phyloP scores from a whole-genome alignment of 1,140 invertebrate species.

The Drosophila ogumai region DNA sequence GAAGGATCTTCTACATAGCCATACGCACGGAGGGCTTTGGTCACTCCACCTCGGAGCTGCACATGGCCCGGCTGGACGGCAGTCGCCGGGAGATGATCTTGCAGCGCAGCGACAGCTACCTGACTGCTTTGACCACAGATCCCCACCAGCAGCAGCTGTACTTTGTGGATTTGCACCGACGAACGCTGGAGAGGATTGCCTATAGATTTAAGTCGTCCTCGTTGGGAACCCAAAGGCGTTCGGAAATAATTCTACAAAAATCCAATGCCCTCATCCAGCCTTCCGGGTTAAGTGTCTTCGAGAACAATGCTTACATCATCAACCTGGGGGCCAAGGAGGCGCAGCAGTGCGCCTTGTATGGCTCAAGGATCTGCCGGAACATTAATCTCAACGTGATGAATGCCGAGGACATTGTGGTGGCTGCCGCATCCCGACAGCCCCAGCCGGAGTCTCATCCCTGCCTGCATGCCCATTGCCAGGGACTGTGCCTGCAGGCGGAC shows the following conservation, averaged over 20 bases:
- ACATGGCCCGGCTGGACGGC: slow-evolving; percentile 89
- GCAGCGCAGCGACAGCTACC: slow-evolving; percentile 85
- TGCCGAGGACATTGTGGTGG: slow-evolving; percentile 86
- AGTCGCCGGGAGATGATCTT: slow-evolving; percentile 83
- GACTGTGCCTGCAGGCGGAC: slow-evolving; percentile 86
- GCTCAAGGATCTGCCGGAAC: slow-evolving; percentile 82
- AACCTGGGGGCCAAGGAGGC: slow-evolving; percentile 85
- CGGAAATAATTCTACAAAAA: slow-evolving; percentile 85
- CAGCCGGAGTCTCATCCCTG: slow-evolving; percentile 85
- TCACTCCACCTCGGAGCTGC: slow-evolving; percentile 86
- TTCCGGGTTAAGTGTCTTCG: slow-evolving; percentile 86
- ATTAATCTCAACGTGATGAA: slow-evolving; percentile 84
- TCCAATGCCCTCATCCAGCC: slow-evolving; percentile 85
- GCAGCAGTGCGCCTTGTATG: slow-evolving; percentile 86
- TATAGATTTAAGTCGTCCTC: slow-evolving; percentile 85
- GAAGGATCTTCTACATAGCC: slow-evolving; percentile 87
- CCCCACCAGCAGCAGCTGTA: slow-evolving; percentile 88
- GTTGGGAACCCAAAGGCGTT: slow-evolving; percentile 77
- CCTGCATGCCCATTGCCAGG: slow-evolving; percentile 85
- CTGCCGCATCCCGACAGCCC: slow-evolving; percentile 86
- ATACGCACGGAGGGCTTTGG: slow-evolving; percentile 83
- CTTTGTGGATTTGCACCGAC: slow-evolving; percentile 88
- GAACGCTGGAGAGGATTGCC: slow-evolving; percentile 88
- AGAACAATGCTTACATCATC: slow-evolving; percentile 87
- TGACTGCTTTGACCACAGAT: slow-evolving; percentile 89